These are phyloP conservation scores for Cyclina sinensis DNA, from an alignment of 1,140 invertebrate genomes.

Conservation along the genomic window DNA sequence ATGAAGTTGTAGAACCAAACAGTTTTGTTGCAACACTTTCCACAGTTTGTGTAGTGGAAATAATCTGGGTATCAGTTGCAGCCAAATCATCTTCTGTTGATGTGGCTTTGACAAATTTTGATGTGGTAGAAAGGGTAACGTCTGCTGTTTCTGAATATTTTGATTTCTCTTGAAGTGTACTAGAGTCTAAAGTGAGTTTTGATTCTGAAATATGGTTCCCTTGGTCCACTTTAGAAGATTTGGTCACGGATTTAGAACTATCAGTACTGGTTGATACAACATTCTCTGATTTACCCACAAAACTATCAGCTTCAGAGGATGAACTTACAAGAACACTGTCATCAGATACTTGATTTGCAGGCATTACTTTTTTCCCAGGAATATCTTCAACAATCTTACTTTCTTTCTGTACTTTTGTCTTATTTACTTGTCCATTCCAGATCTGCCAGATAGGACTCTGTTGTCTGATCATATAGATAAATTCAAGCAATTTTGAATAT, in stretches of 20 bases:
- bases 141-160: not conserved
- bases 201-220: not conserved
- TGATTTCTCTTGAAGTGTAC: not conserved
- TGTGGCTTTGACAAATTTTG: not conserved
- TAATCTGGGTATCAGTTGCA: not conserved
- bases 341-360: not conserved
- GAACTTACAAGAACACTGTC: not conserved
- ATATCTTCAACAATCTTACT: not conserved
- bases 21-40: not conserved
- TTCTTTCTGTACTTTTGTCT: not conserved
- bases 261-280: not conserved
- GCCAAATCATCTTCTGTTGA: not conserved
- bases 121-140: not conserved
- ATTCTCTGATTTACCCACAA: not conserved
- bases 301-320: not conserved
- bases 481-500: conserved; percentile 3
- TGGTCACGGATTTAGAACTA: too few species aligned
- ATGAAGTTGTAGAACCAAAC: not conserved
- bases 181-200: too few species aligned
- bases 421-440: not conserved
- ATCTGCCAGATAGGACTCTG: not conserved
- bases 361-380: not conserved
- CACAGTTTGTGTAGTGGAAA: not conserved
- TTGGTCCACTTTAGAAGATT: too few species aligned
- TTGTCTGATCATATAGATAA: not conserved